Conservation (phyloP, 2,888 invertebrate genomes). For the Aphelenchoides bicaudatus region DNA sequence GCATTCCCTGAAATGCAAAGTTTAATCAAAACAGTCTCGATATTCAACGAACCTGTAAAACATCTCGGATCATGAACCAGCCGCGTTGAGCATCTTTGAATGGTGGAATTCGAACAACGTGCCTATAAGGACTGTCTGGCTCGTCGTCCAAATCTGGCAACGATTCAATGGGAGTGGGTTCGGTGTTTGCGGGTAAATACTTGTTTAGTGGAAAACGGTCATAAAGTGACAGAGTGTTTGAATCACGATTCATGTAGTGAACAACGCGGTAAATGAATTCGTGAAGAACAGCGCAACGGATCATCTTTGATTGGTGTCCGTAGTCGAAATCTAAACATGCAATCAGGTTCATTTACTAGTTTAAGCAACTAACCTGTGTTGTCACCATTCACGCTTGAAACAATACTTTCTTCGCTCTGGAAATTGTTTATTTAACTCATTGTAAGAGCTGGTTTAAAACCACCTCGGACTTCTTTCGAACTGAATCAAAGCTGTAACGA, state of each 20-base stretch:
- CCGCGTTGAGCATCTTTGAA: slow-evolving; percentile 32
- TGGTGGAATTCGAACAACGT: slow-evolving; percentile 41
- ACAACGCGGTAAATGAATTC: slow-evolving; percentile 43
- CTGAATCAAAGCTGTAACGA: no score
- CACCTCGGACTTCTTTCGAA: no score
- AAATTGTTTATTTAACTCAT: no score
- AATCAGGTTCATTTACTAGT: no score
- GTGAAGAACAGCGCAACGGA: slow-evolving; percentile 35
- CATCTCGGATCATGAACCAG: slow-evolving; percentile 50
- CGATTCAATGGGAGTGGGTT: slow-evolving; percentile 32
- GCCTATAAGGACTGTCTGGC: slow-evolving; percentile 35
- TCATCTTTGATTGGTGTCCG: slow-evolving; percentile 22
- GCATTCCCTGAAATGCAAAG: slow-evolving; percentile 43
- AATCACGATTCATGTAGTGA: slow-evolving; percentile 25
- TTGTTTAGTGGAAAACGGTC: slow-evolving; percentile 28
- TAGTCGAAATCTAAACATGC: no score
- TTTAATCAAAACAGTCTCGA: no score
- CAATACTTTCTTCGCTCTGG: no score
- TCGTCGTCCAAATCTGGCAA: slow-evolving; percentile 35
- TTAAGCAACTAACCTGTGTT: no score
- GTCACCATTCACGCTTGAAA: no score
- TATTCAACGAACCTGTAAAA: no score
- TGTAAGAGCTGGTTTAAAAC: no score
- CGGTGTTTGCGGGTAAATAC: slow-evolving; percentile 18
- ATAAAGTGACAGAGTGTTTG: slow-evolving; percentile 21